Conservation (phyloP, 2,113 vertebrate species). For the Labeo catla region DNA sequence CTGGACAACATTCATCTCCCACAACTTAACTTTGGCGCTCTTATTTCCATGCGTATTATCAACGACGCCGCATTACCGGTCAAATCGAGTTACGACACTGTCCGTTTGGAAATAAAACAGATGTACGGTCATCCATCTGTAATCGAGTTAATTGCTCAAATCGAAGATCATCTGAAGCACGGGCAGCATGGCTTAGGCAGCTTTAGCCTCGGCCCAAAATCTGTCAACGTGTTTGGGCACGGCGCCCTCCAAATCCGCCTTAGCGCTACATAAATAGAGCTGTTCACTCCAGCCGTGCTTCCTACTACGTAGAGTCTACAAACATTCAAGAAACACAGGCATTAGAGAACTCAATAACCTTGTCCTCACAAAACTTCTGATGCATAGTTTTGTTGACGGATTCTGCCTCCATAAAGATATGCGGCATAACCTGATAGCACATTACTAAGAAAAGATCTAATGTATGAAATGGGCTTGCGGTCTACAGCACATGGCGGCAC, state of each 20-base stretch:
- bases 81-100: neutral
- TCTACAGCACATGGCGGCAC: constrained; percentile 32
- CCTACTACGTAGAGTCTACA: neutral
- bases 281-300: constrained; percentile 11
- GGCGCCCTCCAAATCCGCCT: constrained; percentile 39
- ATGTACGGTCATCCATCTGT: constrained; percentile 8
- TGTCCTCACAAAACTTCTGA: neutral
- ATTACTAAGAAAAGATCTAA: constrained; percentile 18
- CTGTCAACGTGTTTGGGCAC: constrained; percentile 41
- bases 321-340: neutral
- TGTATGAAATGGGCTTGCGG: constrained; percentile 42
- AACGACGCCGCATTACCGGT: neutral
- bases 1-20: constrained; percentile 31
- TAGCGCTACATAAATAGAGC: constrained; percentile 41
- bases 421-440: constrained; percentile 41
- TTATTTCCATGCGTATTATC: neutral
- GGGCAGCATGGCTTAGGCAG: constrained; percentile 17
- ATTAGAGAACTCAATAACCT: neutral
- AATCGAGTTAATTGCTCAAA: neutral
- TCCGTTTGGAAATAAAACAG: constrained; percentile 14
- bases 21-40: neutral
- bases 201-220: constrained; percentile 34
- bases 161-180: constrained; percentile 3
- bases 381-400: neutral
- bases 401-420: neutral